Evolutionary conservation across 2,888 invertebrate genomes (phyloP), one percentile per base, ranked within the genome.

Genomic region (Drepana falcataria): DNA sequence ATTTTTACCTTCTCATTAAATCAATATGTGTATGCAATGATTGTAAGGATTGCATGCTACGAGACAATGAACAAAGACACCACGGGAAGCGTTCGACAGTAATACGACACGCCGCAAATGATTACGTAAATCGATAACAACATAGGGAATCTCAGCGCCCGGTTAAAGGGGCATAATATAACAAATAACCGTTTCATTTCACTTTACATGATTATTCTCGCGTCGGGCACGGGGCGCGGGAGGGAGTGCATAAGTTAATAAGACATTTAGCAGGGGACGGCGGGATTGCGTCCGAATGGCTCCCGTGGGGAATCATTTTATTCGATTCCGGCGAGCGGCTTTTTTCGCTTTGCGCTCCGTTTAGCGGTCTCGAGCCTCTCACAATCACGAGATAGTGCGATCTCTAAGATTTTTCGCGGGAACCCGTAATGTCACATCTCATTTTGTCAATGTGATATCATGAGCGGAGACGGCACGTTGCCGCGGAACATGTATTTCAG

Each of bases 281-380:
- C 90, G 87, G 90, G 89, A 90, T 90, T 93, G 93, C 91, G 92
- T 92, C 92, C 92, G 93, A 93, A 93, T 93, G 93, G 93, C 92
- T 92, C 93, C 93, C 93, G 84, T 75, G 93, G 93, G 93, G 93
- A 93, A 93, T 93, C 93, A 93, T 93, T 93, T 93, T 93, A 93
- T 93, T 93, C 92, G 93, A 93, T 93, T 93, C 93, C 91, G 91
- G 91, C 90, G 84, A 81, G 83, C 85, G 84, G 83, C 81, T 85
- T 90, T 90, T 88, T 90, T 89, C 83, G 84, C 83, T 87, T 86
- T 83, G 83, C 85, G 88, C 90, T 88, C 88, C 84, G 88, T 87
- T 91, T 87, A 87, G 87, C 87, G 85, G 86, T 83, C 65, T 74
- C 73, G 69, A 71, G 70, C 73, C 73, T 76, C 72, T 81, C 61